Conservation (phyloP, 2,888 invertebrate genomes). For the Fragum fragum region DNA sequence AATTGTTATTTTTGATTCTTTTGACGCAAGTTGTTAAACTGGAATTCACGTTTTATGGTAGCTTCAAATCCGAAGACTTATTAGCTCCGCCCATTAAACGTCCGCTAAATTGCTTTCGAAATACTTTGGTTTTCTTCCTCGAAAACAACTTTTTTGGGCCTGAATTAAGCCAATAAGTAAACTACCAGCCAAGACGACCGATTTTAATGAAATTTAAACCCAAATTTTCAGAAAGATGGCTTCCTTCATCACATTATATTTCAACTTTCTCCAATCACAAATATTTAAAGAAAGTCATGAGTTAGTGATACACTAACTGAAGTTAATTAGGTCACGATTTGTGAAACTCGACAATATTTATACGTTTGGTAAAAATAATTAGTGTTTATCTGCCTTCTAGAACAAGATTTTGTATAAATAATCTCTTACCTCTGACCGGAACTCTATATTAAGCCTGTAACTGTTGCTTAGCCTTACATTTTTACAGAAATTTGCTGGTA, state of each 20-base stretch:
- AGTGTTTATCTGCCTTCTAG: background rate
- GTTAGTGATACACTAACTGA: background rate
- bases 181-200: too few species aligned
- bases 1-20: too few species aligned
- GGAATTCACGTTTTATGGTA: too few species aligned
- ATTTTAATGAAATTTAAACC: too few species aligned
- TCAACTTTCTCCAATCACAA: too few species aligned
- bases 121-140: slow-evolving; percentile 16
- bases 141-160: background rate
- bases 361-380: too few species aligned
- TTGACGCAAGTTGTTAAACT: too few species aligned
- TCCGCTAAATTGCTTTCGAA: too few species aligned
- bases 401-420: background rate
- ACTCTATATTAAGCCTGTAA: background rate
- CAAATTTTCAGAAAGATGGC: too few species aligned
- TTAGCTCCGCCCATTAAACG: slow-evolving; percentile 22
- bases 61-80: background rate
- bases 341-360: background rate
- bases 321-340: background rate
- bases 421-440: background rate
- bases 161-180: background rate
- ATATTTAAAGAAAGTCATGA: too few species aligned
- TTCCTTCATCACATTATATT: too few species aligned
- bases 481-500: background rate
- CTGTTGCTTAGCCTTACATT: background rate